Evolutionary conservation across 2,113 vertebrate genomes (phyloP).

Genomic region (Arvicanthis niloticus): DNA sequence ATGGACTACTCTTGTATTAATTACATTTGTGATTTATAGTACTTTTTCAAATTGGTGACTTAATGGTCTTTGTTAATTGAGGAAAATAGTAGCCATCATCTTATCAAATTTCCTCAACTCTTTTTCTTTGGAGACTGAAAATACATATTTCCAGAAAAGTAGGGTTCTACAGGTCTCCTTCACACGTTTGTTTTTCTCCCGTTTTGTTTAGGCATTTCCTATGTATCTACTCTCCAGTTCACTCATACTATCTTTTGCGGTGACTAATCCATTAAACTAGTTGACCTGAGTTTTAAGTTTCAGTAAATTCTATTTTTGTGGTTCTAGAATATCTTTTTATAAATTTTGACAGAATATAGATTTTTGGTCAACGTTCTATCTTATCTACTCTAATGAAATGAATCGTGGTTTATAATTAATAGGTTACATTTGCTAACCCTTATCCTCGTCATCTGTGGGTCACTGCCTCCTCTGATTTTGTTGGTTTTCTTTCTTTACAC

Average conservation of each 20-base stretch:
- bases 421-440: not conserved
- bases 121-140: not conserved
- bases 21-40: not conserved
- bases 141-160: not conserved
- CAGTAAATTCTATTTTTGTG: constrained; percentile 42
- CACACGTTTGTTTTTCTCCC: not conserved
- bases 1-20: not conserved
- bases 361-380: not conserved
- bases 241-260: constrained; percentile 4
- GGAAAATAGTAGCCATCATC: not conserved
- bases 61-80: not conserved
- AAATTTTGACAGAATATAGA: constrained; percentile 45
- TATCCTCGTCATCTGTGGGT: not conserved
- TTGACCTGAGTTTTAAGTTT: constrained; percentile 9
- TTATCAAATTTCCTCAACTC: not conserved
- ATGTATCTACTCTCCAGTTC: not conserved
- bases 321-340: constrained; percentile 43
- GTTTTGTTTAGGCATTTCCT: not conserved
- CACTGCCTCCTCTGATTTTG: not conserved
- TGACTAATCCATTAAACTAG: constrained; percentile 11
- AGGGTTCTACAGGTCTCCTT: not conserved
- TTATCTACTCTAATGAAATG: constrained; percentile 37
- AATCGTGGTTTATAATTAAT: not conserved
- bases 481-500: not conserved
- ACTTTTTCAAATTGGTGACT: constrained; percentile 1